Percentiles rank a stretch among this genome's conserved stretches.
phyloP scores from a whole-genome alignment of 2,113 vertebrate species.

The Danionella cerebrum region DNA sequence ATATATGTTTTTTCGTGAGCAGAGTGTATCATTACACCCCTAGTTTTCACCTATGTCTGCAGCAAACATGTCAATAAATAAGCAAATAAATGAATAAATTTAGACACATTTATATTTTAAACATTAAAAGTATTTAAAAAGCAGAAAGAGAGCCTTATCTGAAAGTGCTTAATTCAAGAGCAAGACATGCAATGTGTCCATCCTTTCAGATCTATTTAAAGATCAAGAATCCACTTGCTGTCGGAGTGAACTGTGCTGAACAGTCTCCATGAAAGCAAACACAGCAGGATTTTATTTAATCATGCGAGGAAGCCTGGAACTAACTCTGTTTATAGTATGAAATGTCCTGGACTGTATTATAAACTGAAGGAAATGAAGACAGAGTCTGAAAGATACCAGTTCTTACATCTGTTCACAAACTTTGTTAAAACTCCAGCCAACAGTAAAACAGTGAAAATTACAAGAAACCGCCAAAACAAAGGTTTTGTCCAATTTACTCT shows the following conservation, averaged over 20 bases:
- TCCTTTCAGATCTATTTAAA: constrained; percentile 16
- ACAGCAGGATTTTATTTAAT: constrained; percentile 7
- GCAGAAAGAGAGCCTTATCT: constrained; percentile 41
- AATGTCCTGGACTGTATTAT: background rate
- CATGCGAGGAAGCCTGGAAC: background rate
- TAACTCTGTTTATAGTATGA: background rate
- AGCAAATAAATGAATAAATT: no score
- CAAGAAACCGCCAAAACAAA: no score
- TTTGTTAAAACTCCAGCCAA: no score
- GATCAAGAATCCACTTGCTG: background rate
- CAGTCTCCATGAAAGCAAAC: background rate
- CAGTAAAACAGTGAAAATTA: no score
- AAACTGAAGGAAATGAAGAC: background rate
- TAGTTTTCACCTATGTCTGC: no score
- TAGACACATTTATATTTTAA: no score
- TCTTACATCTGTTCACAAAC: no score
- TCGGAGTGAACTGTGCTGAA: background rate
- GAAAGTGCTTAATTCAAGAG: constrained; percentile 28
- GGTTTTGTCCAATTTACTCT: no score
- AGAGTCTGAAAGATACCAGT: background rate
- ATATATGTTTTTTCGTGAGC: no score
- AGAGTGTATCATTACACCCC: no score
- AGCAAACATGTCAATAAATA: no score
- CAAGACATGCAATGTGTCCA: constrained; percentile 42
- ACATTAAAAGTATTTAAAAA: no score